Evolutionary conservation across 2,797 vertebrate species (phyloP).

Genomic region (Falco peregrinus): DNA sequence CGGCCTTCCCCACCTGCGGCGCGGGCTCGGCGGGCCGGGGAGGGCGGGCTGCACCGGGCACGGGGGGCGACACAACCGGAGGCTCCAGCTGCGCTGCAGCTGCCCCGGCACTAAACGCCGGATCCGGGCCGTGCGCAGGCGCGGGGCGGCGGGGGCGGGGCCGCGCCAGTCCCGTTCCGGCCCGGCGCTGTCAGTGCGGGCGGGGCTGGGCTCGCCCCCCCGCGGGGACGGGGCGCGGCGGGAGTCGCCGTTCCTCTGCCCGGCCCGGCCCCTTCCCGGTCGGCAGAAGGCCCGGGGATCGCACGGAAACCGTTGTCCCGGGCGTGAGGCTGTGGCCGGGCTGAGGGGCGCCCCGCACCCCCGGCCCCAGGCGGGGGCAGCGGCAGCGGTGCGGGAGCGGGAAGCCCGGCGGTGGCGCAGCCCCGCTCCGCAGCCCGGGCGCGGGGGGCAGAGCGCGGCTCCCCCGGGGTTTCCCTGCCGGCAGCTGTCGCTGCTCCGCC

Average conservation of each 20-base stretch:
- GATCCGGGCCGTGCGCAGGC: neutral
- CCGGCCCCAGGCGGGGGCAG: too few relatives aligned
- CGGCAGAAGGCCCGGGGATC: rapidly evolving
- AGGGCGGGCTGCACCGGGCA: too few relatives aligned
- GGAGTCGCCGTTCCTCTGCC: rapidly evolving
- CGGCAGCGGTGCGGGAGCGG: too few relatives aligned
- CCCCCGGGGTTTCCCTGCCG: rapidly evolving
- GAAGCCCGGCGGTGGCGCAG: neutral
- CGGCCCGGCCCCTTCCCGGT: rapidly evolving
- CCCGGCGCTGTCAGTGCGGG: neutral
- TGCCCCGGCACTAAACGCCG: neutral
- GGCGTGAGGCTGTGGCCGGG: neutral
- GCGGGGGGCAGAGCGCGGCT: too few relatives aligned
- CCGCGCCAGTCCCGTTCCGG: neutral
- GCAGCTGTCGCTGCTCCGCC: neutral
- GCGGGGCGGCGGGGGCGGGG: neutral
- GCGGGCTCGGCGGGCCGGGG: neutral
- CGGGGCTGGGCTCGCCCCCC: neutral
- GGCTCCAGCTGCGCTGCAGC: neutral
- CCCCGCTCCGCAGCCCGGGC: too few relatives aligned
- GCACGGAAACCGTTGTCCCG: rapidly evolving
- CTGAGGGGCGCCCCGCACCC: rapidly evolving
- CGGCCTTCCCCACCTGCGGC: constrained; percentile 3
- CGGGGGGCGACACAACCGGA: rapidly evolving
- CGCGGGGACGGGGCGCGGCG: too few relatives aligned